Evolutionary conservation across 2,113 vertebrate species (phyloP), one percentile per base, ranked within the genome.

Genomic region (Oncorhynchus kisutch): DNA sequence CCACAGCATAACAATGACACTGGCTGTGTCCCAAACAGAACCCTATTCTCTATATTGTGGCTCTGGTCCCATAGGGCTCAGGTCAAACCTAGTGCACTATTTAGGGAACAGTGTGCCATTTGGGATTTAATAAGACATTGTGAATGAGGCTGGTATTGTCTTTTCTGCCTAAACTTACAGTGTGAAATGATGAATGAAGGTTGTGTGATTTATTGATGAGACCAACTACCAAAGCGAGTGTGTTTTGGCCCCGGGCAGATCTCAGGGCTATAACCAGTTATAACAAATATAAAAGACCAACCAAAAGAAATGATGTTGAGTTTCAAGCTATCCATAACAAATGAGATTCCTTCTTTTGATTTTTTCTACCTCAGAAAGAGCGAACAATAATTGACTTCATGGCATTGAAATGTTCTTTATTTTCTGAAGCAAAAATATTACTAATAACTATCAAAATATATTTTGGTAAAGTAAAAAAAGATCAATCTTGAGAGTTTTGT

Each of bases 191-290:
- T 81, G 76, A 82, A 91, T 86, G 80, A 88, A 88, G 75, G 81
- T 71, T 22, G 39, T 86, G 76, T 79, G 59, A 88, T 88, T 89
- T 90, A 88, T 86, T 89, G 80, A 84, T 87, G 75, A 76, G 81
- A 89, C 85, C 83, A 72, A 49, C 69, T 72, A 68, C 51, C 70
- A 84, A 87, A 82, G 78, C 85, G 66, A 34, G 31, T 34, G 31
- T 49, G 71, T 90, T 82, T 83, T 11, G 57, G 84, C 82, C 80
- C 76, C 75, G 79, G 85, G 81, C 81, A 82, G 64, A 86, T 84
- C 82, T 65, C 71, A 78, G 78, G 77, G 74, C 73, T 72, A 74
- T 80, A 86, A 5, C 16, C 82, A 77, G 74, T 77, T 83, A 77
- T 51, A 81, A 84, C 78, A 81, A 86, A 85, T 72, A 82, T 84